Evolutionary conservation across 2,888 invertebrate genomes (phyloP).

Genomic region (Scaptomyza tumidula): DNA sequence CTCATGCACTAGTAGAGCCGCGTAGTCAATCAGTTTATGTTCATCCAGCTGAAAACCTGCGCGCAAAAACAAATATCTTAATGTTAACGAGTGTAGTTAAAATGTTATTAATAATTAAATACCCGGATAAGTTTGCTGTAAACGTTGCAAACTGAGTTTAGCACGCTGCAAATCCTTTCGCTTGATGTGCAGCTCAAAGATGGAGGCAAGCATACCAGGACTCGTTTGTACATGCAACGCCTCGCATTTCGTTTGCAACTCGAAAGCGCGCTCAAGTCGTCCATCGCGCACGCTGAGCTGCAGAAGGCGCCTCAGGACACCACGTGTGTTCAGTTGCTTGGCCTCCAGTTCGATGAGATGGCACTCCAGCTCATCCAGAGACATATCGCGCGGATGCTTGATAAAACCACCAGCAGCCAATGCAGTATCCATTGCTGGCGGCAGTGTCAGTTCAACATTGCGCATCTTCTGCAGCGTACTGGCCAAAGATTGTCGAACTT

Average conservation of each 20-base stretch:
- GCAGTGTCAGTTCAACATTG: constrained; percentile 82
- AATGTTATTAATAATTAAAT: neutral
- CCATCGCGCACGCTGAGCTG: constrained; percentile 86
- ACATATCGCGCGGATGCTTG: constrained; percentile 87
- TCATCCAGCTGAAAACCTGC: constrained; percentile 87
- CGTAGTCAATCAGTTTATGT: constrained; percentile 88
- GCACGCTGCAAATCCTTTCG: constrained; percentile 86
- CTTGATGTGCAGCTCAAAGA: constrained; percentile 87
- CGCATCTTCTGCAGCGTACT: constrained; percentile 82
- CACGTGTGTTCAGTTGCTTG: constrained; percentile 88
- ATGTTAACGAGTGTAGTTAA: neutral
- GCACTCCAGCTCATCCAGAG: constrained; percentile 86
- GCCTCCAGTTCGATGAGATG: constrained; percentile 88
- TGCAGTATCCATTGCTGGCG: constrained; percentile 51
- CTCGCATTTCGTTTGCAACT: constrained; percentile 86
- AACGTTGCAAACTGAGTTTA: constrained; percentile 85
- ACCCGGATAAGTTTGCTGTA: constrained; percentile 85
- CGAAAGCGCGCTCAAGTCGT: constrained; percentile 86
- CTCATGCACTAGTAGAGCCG: constrained; percentile 86
- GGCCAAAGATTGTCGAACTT: constrained; percentile 59
- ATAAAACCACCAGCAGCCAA: constrained; percentile 80
- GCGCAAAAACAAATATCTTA: neutral
- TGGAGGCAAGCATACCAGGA: constrained; percentile 88
- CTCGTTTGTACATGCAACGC: constrained; percentile 86
- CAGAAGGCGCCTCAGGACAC: constrained; percentile 87